Evolutionary conservation across 53 echinoderm and acorn worm species (phyloP).

Genomic region (Astropecten irregularis): DNA sequence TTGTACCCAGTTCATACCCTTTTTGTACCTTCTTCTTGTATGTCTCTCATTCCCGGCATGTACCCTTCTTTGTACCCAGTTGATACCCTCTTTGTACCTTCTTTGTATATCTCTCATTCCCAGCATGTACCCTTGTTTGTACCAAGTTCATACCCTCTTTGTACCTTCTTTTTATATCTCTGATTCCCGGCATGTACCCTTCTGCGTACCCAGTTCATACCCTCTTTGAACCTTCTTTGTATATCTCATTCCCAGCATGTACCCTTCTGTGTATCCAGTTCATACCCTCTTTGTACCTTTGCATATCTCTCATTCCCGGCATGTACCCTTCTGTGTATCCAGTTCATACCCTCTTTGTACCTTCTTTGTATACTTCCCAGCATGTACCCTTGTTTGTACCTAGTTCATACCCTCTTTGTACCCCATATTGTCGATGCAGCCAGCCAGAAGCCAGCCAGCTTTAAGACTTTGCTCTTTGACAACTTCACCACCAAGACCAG

Average conservation of each 20-base stretch:
- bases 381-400: background rate
- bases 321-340: background rate
- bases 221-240: background rate
- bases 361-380: too few relatives aligned
- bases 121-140: background rate
- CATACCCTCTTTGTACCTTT: background rate
- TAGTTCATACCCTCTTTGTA: background rate
- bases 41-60: too few relatives aligned
- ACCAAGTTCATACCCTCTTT: background rate
- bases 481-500: slow-evolving; percentile 70
- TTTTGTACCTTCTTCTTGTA: too few relatives aligned
- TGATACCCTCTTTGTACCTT: background rate
- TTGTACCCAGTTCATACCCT: too few relatives aligned
- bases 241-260: background rate
- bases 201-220: background rate
- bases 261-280: background rate
- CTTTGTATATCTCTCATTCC: background rate
- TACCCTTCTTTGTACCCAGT: background rate
- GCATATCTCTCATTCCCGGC: background rate
- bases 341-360: background rate
- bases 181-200: background rate
- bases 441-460: slow-evolving; percentile 3
- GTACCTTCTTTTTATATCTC: background rate
- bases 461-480: slow-evolving; percentile 67
- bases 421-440: background rate